These are phyloP conservation scores for Passer domesticus DNA, from an alignment of 2,113 vertebrate genomes.

Conservation along the genomic window DNA sequence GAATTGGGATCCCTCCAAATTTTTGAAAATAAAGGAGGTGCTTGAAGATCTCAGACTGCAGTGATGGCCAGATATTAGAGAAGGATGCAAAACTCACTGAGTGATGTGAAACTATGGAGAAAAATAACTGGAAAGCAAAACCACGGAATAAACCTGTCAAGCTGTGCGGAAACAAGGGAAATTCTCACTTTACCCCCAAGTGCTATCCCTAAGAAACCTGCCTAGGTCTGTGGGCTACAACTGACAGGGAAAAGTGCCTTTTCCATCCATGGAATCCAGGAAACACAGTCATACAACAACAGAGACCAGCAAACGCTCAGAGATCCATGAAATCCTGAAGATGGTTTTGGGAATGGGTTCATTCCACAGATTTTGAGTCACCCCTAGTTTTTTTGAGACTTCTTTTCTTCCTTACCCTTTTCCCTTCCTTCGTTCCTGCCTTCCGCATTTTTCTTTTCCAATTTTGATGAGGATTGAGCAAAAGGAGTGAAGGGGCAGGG, in stretches of 20 bases:
- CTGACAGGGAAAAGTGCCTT: neutral
- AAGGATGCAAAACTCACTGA: neutral
- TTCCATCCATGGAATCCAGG: neutral
- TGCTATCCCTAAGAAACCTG: neutral
- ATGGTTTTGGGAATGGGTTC: neutral
- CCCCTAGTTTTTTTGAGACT: neutral
- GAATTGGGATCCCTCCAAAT: neutral
- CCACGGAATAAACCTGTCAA: neutral
- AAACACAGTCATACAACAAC: neutral
- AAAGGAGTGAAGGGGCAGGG: neutral
- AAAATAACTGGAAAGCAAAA: neutral
- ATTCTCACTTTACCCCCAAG: neutral
- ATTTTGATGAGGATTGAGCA: neutral
- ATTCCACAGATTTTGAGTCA: neutral
- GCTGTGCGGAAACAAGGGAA: neutral
- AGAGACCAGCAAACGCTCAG: neutral
- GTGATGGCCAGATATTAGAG: rapidly evolving
- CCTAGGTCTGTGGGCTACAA: neutral
- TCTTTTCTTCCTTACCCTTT: neutral
- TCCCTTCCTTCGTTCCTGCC: neutral
- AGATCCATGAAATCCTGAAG: neutral
- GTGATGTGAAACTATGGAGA: neutral
- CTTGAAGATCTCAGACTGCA: neutral
- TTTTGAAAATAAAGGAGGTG: neutral
- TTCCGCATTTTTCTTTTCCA: neutral